Conservation (phyloP, 2,113 vertebrate species). For the Megaceryle torquata region DNA sequence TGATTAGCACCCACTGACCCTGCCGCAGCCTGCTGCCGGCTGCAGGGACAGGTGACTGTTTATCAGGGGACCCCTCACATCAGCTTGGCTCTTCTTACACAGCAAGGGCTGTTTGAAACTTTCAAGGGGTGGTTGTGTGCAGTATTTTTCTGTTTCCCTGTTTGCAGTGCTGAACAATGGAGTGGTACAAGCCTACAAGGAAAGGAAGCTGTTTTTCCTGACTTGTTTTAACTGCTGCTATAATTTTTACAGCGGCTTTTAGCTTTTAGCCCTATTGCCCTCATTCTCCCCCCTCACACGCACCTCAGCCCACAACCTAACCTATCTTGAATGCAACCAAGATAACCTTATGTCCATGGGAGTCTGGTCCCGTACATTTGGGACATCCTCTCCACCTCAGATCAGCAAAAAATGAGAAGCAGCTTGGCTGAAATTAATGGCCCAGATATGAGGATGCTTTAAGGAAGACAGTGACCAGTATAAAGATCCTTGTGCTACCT, state of each 20-base stretch:
- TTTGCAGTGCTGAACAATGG: neutral
- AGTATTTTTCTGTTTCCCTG: neutral
- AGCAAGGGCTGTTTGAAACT: neutral
- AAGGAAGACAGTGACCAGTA: neutral
- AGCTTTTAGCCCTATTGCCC: neutral
- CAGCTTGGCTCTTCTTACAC: neutral
- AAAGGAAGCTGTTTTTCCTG: neutral
- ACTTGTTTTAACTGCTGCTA: neutral
- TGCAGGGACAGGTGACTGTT: neutral
- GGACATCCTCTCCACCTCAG: neutral
- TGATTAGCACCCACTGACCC: accelerated
- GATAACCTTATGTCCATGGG: neutral
- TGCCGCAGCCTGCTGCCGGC: neutral
- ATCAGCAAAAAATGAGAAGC: neutral
- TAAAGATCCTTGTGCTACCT: neutral
- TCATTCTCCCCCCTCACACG: neutral
- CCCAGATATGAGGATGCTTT: neutral
- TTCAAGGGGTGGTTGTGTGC: neutral
- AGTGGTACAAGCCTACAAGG: neutral
- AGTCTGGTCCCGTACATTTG: neutral
- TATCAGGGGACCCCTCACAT: neutral
- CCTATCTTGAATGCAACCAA: neutral
- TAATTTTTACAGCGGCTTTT: neutral
- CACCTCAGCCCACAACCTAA: accelerated
- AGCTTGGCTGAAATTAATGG: neutral